These are phyloP conservation scores for Elaphurus davidianus DNA, from an alignment of 2,113 vertebrate species.

Conservation along the genomic window DNA sequence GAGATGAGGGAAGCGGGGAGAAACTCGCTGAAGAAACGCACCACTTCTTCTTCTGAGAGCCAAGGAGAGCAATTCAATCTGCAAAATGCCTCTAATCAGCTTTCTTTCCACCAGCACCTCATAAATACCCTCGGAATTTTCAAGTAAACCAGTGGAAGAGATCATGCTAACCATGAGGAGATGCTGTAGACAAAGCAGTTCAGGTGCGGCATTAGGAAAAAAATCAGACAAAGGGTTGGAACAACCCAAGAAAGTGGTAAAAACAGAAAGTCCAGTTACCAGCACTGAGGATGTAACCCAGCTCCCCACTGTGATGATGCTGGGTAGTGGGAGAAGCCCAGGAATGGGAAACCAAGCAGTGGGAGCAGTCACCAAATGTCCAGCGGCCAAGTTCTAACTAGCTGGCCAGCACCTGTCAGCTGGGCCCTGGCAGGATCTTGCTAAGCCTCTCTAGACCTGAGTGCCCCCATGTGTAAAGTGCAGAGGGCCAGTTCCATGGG, in stretches of 20 bases:
- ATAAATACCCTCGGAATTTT: neutral
- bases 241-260: neutral
- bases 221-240: neutral
- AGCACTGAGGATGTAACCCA: neutral
- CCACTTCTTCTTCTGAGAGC: neutral
- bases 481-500: too few species aligned
- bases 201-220: neutral
- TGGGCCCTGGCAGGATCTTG: neutral
- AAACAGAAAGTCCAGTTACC: neutral
- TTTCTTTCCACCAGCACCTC: neutral
- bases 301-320: rapidly evolving
- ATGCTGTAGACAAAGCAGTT: neutral
- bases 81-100: neutral
- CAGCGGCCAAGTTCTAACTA: neutral
- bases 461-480: neutral
- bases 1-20: neutral
- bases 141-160: neutral
- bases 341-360: neutral
- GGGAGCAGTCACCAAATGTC: neutral
- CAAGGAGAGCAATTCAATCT: neutral
- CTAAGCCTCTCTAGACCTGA: neutral
- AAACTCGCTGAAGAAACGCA: neutral
- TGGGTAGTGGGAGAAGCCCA: neutral
- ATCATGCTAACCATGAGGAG: neutral
- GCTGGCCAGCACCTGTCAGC: neutral